phyloP scores from a whole-genome alignment of 2,888 invertebrate genomes.

The Drosophila setosimentum region DNA sequence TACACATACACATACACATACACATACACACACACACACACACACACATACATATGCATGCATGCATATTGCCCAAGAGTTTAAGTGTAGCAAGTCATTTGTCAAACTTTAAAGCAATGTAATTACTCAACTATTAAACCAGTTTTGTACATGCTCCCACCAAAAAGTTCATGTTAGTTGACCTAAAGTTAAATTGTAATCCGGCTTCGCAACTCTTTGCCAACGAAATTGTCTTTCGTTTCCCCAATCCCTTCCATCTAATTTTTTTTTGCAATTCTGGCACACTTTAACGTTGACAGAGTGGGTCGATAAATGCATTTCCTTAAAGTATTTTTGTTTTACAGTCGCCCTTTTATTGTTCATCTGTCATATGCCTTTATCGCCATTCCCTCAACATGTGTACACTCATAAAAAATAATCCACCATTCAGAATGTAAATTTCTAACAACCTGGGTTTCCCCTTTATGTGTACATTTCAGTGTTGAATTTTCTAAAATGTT shows the following conservation, averaged over 20 bases:
- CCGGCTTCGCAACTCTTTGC: slow-evolving; percentile 11
- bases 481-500: background rate
- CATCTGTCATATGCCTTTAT: background rate
- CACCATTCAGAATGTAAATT: background rate
- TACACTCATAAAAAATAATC: background rate
- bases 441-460: background rate
- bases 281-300: background rate
- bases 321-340: slow-evolving; percentile 6
- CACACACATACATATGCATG: background rate
- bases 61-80: slow-evolving; percentile 12
- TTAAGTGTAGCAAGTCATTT: slow-evolving; percentile 38
- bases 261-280: background rate
- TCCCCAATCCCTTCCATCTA: background rate
- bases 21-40: slow-evolving; percentile 2
- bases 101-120: slow-evolving; percentile 43
- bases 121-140: slow-evolving; percentile 40
- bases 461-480: background rate
- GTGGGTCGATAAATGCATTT: slow-evolving; percentile 27
- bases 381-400: background rate
- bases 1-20: slow-evolving; percentile 8
- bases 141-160: slow-evolving; percentile 22
- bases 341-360: slow-evolving; percentile 2
- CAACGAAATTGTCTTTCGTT: slow-evolving; percentile 26
- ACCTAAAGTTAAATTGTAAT: slow-evolving; percentile 42
- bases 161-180: slow-evolving; percentile 40